Evolutionary conservation across 2,797 vertebrate genomes (phyloP).

Genomic region (Syngnathus rostellatus): DNA sequence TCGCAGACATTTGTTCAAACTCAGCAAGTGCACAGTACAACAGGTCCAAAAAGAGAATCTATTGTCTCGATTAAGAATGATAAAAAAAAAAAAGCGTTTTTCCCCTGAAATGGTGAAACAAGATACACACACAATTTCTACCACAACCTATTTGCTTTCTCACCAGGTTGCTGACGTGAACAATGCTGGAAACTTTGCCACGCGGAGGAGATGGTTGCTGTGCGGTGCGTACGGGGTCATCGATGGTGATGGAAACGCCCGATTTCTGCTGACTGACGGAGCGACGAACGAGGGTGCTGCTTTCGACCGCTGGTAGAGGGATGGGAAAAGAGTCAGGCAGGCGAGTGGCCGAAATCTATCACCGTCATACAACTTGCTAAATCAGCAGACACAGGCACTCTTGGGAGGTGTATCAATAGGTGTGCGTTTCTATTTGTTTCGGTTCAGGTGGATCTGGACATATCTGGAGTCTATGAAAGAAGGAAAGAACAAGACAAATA

Average conservation of each 20-base stretch:
- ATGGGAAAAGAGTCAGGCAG: neutral
- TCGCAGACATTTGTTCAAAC: too few species aligned
- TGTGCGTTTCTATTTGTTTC: too few species aligned
- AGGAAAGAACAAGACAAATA: too few species aligned
- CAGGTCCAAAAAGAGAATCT: too few species aligned
- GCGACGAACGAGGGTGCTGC: conserved; percentile 77
- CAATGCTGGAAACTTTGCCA: conserved; percentile 79
- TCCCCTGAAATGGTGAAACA: too few species aligned
- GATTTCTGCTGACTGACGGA: conserved; percentile 86
- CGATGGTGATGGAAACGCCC: conserved; percentile 83
- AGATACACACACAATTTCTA: neutral
- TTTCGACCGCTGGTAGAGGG: conserved; percentile 64
- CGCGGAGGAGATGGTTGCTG: conserved; percentile 80
- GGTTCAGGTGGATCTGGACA: too few species aligned
- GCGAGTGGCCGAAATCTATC: neutral
- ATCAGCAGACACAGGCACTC: neutral
- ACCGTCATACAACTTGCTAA: neutral
- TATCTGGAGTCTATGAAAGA: too few species aligned
- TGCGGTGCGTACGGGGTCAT: conserved; percentile 80
- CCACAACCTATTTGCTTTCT: conserved; percentile 13
- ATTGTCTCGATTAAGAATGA: too few species aligned
- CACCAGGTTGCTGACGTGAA: conserved; percentile 86
- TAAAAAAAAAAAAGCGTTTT: neutral
- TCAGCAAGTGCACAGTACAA: too few species aligned
- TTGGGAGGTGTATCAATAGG: too few species aligned